Evolutionary conservation across 2,888 invertebrate species (phyloP), one percentile per base, ranked within the genome.

Genomic region (Dugesia japonica): DNA sequence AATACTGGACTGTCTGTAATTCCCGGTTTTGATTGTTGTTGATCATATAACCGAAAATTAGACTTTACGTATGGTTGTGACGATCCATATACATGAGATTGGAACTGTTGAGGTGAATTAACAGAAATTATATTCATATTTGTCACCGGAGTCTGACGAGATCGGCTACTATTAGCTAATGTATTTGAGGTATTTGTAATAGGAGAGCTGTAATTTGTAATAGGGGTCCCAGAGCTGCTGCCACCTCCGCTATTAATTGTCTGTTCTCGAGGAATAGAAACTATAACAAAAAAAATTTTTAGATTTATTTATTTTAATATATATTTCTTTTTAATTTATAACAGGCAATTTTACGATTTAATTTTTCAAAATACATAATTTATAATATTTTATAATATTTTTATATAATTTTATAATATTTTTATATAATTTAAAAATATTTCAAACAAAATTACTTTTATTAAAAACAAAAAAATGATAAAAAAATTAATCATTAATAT

Each of bases 111-210:
- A 56, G 56, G 56, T 56, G 56, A 56, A n/a, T 56, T 56, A 13
- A 56, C 56, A 20, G 56, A 20, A 20, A 56, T 56, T 1, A 56
- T 56, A 56, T 56, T 56, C 56, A 56, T 56, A n/a, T 56, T 56
- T 56, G 56, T 56, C 56, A 56, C 56, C 9, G 56, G 56, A 56
- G 56, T 56, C 7, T 56, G 56, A 56, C 56, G 56, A 56, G 56
- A 56, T 56, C 56, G 4, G 23, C 17, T 56, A n/a, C n/a, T 56
- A 56, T n/a, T 56, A 56, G n/a, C 56, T 1, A 56, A 1, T 56
- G 56, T 56, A 56, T 7, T 56, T 56, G 56, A 56, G 56, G 56
- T 56, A 56, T 56, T 56, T n/a, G 56, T 56, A 23, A 56, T 56
- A 23, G 56, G 56, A 56, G 56, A 56, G 56, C 56, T 56, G 23